These are phyloP conservation scores for Lampris megalopsis DNA, from an alignment of 2,113 vertebrate genomes.

Conservation along the genomic window DNA sequence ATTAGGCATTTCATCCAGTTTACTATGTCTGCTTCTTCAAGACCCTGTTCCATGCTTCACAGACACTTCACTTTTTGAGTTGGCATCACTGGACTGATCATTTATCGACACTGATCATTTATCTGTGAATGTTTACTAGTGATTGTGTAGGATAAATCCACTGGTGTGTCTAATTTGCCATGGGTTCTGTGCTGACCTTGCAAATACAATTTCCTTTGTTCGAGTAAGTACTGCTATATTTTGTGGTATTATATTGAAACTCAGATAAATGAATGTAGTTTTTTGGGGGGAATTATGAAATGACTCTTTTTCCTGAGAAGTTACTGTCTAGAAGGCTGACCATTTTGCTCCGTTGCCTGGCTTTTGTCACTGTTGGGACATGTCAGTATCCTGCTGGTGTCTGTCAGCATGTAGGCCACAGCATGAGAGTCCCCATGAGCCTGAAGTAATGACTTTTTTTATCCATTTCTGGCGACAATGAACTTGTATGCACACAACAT, in stretches of 20 bases:
- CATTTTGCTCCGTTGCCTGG: not conserved
- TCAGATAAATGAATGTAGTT: not conserved
- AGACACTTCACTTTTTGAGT: too few relatives aligned
- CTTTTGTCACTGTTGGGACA: slow-evolving; percentile 22
- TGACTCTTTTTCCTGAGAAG: not conserved
- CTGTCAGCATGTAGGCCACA: slow-evolving; percentile 49
- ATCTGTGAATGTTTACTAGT: not conserved
- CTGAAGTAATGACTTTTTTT: slow-evolving; percentile 64
- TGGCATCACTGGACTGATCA: not conserved
- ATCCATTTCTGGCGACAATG: slow-evolving; percentile 79
- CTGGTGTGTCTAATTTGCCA: not conserved
- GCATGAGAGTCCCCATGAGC: slow-evolving; percentile 51
- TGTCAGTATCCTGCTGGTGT: slow-evolving; percentile 41
- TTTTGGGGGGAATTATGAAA: not conserved
- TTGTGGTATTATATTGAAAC: not conserved
- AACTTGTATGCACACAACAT: slow-evolving; percentile 63
- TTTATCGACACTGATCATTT: not conserved
- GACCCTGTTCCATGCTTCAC: too few relatives aligned
- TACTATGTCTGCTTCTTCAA: too few relatives aligned
- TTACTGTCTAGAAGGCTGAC: slow-evolving; percentile 25
- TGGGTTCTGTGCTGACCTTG: not conserved
- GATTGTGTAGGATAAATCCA: not conserved
- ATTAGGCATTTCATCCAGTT: not conserved
- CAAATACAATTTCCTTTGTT: not conserved
- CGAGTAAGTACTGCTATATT: not conserved